Percentiles rank a stretch among this genome's conserved stretches.
Conservation (phyloP, 2,888 invertebrate genomes). For the Apoda limacodes region DNA sequence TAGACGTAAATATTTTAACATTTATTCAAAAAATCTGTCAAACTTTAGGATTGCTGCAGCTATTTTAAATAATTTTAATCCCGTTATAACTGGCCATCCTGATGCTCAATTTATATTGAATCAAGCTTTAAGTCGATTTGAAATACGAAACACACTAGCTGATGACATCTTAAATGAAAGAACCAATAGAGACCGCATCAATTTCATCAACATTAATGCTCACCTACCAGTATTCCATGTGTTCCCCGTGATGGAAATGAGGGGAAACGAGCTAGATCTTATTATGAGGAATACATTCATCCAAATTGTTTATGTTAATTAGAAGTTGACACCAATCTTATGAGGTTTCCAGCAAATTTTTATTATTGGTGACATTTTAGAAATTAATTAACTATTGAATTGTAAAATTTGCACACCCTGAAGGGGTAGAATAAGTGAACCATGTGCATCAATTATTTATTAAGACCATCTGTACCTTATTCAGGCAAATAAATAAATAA, state of each 20-base stretch:
- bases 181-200: neutral
- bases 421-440: no score
- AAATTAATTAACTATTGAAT: no score
- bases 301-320: slow-evolving; percentile 1
- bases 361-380: no score
- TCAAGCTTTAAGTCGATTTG: slow-evolving; percentile 1
- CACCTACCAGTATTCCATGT: neutral
- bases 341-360: no score
- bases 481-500: no score
- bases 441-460: no score
- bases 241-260: slow-evolving; percentile 6
- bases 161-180: slow-evolving; percentile 6
- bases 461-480: no score
- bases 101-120: slow-evolving; percentile 6
- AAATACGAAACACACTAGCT: slow-evolving; percentile 8
- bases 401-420: no score
- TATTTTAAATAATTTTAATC: slow-evolving; percentile 10
- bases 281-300: slow-evolving; percentile 10
- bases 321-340: neutral
- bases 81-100: slow-evolving; percentile 1
- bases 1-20: slow-evolving; percentile 6
- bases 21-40: no score
- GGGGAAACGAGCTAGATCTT: slow-evolving; percentile 3
- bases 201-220: slow-evolving; percentile 4
- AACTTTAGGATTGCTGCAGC: slow-evolving; percentile 10